Percentiles rank a stretch among this genome's conserved stretches.
Conservation (phyloP, 1,140 invertebrate species). For the Marisa cornuarietis region DNA sequence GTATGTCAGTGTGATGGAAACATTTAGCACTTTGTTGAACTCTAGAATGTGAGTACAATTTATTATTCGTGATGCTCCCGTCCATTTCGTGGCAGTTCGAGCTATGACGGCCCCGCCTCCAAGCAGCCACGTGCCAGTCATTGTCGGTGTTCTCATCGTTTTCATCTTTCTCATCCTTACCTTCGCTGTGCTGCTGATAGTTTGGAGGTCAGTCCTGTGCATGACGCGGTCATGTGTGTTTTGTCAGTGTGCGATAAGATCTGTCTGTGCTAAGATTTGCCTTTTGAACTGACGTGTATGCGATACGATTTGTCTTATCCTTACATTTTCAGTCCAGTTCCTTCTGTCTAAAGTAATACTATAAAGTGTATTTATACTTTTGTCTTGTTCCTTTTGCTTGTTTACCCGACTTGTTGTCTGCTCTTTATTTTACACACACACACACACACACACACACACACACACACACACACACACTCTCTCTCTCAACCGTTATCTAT, state of each 20-base stretch:
- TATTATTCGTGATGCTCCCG: not conserved
- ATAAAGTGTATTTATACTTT: too few species aligned
- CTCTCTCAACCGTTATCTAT: not conserved
- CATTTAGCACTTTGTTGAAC: not conserved
- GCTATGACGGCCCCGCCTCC: constrained; percentile 40
- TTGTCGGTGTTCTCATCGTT: constrained; percentile 55
- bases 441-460: constrained; percentile 8
- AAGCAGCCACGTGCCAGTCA: constrained; percentile 53
- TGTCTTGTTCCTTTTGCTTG: not conserved
- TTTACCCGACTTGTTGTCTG: not conserved
- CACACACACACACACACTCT: constrained; percentile 1
- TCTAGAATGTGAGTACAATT: not conserved
- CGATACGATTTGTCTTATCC: too few species aligned
- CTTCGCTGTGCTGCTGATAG: constrained; percentile 53
- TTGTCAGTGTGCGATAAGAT: too few species aligned
- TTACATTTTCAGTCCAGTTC: too few species aligned
- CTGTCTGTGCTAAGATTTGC: too few species aligned
- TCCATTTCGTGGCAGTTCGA: constrained; percentile 35
- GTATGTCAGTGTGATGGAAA: too few species aligned
- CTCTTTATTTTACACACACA: not conserved
- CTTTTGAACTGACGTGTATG: too few species aligned
- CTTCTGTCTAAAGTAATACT: too few species aligned
- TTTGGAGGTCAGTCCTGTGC: constrained; percentile 54
- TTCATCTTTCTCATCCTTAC: constrained; percentile 57
- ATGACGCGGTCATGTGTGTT: too few species aligned